A percentile compares a stretch with the other conserved stretches of the same genome.
These are phyloP conservation scores for Acropternis orthonyx DNA, from an alignment of 2,797 vertebrate genomes.

Conservation along the genomic window DNA sequence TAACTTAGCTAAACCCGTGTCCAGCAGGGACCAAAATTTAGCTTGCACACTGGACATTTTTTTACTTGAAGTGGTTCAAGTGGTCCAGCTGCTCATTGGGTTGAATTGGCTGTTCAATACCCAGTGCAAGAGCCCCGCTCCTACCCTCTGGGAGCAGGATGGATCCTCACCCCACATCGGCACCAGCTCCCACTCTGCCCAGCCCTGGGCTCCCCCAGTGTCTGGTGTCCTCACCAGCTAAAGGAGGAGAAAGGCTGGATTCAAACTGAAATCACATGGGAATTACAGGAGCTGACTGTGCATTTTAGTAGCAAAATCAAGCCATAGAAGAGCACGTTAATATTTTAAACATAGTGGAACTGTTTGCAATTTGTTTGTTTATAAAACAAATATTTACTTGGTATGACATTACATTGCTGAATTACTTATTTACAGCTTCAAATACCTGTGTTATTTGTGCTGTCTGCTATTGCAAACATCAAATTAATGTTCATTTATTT, in stretches of 20 bases:
- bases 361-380: conserved; percentile 49
- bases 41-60: background rate
- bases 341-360: conserved; percentile 35
- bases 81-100: background rate
- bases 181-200: background rate
- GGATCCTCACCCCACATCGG: accelerated
- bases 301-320: background rate
- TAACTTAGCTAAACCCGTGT: background rate
- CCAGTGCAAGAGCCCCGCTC: background rate
- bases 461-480: conserved; percentile 3
- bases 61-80: background rate
- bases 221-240: accelerated
- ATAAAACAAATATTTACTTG: conserved; percentile 43
- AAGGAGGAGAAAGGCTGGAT: background rate
- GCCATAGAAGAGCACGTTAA: background rate
- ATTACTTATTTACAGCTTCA: conserved; percentile 49
- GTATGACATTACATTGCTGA: conserved; percentile 4
- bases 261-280: background rate
- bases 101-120: accelerated
- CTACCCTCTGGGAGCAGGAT: accelerated
- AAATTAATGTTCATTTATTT: conserved; percentile 68
- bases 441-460: conserved; percentile 41
- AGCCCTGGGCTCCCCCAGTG: background rate
- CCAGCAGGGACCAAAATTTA: background rate
- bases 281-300: background rate